Percentiles rank a stretch among this genome's conserved stretches.
phyloP scores from a whole-genome alignment of 2,113 vertebrate genomes.

The Zingel zingel region DNA sequence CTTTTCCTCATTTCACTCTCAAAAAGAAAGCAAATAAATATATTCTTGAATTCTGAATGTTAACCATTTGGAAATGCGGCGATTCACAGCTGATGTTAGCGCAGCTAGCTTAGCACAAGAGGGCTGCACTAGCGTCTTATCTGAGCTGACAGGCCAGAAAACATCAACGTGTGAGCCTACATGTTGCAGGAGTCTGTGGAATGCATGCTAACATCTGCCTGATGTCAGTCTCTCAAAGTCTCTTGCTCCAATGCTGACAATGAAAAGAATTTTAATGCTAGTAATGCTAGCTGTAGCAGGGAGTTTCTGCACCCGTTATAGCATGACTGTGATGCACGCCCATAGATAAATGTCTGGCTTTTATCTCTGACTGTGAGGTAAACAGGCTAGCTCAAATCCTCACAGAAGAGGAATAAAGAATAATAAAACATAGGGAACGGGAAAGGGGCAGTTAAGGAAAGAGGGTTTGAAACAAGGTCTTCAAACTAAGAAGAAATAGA shows the following conservation, averaged over 20 bases:
- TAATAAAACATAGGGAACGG: background rate
- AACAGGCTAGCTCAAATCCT: constrained; percentile 33
- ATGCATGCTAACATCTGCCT: background rate
- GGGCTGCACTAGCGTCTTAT: background rate
- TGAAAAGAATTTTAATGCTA: too few species aligned
- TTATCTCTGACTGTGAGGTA: constrained; percentile 51
- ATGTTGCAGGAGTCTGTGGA: background rate
- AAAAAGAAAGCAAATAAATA: background rate
- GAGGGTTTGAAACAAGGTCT: background rate
- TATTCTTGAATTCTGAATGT: background rate
- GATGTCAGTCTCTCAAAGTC: background rate
- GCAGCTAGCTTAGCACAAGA: background rate
- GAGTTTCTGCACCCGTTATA: background rate
- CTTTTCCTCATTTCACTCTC: background rate
- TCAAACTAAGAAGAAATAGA: background rate
- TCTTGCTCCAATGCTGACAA: background rate
- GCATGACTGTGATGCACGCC: constrained; percentile 27
- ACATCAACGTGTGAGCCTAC: constrained; percentile 5
- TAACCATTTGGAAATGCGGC: background rate
- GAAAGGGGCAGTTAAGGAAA: background rate
- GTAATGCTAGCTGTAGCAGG: constrained; percentile 8
- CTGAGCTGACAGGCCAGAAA: background rate
- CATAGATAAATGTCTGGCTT: constrained; percentile 57
- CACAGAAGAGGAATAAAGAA: background rate
- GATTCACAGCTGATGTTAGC: background rate